Evolutionary conservation across 1,140 invertebrate species (phyloP).

Genomic region (Drosophila ironensis): DNA sequence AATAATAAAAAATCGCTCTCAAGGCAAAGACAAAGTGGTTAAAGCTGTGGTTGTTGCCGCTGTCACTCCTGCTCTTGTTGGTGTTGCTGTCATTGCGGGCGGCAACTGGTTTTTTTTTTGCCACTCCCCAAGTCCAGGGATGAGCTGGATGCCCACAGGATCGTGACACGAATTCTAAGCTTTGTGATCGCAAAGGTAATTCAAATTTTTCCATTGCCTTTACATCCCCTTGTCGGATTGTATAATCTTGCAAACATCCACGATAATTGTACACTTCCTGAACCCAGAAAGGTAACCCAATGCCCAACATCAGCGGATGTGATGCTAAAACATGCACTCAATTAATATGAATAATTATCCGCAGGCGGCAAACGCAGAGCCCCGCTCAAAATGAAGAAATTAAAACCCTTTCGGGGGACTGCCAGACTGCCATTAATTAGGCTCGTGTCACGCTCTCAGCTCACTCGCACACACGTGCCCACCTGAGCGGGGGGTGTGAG

Average conservation of each 20-base stretch:
- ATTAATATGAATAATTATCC: too few relatives aligned
- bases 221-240: not conserved
- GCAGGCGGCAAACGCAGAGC: too few relatives aligned
- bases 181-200: too few relatives aligned
- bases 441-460: constrained; percentile 29
- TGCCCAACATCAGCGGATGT: too few relatives aligned
- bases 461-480: constrained; percentile 18
- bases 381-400: constrained; percentile 6
- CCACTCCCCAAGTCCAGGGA: not conserved
- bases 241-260: not conserved
- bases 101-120: constrained; percentile 65
- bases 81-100: constrained; percentile 45
- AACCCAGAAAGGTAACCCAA: too few relatives aligned
- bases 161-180: constrained; percentile 43
- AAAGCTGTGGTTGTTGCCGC: constrained; percentile 11
- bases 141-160: not conserved
- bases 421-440: constrained; percentile 24
- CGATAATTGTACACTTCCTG: too few relatives aligned
- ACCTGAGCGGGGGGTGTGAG: not conserved
- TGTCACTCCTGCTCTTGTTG: not conserved
- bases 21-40: constrained; percentile 41
- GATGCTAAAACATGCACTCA: too few relatives aligned
- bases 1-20: constrained; percentile 35
- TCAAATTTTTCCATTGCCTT: too few relatives aligned
- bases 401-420: constrained; percentile 34